A percentile compares a stretch with the other conserved stretches of the same genome.
phyloP scores from a whole-genome alignment of 2,797 vertebrate species.

The Sphaeramia orbicularis region DNA sequence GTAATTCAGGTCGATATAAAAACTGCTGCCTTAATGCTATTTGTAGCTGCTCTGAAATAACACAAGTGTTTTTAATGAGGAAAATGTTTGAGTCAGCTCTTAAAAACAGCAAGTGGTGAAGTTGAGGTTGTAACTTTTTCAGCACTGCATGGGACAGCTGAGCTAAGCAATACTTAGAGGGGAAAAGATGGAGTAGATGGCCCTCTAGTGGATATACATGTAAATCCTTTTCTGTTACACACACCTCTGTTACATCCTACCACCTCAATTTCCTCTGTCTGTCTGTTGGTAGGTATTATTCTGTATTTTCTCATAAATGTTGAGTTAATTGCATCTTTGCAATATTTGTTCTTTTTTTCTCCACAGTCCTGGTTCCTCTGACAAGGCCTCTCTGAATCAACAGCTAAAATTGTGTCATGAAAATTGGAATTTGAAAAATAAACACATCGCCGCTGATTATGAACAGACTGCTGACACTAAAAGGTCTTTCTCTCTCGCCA shows the following conservation, averaged over 20 bases:
- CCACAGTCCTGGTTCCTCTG: constrained; percentile 97
- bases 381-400: constrained; percentile 88
- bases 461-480: constrained; percentile 81
- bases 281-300: constrained; percentile 8
- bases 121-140: constrained; percentile 48
- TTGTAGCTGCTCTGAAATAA: constrained; percentile 40
- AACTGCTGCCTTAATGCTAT: constrained; percentile 21
- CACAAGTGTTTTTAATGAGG: constrained; percentile 48
- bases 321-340: neutral
- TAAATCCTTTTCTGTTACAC: neutral
- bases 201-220: constrained; percentile 67
- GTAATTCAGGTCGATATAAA: constrained; percentile 18
- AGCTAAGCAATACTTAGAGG: constrained; percentile 37
- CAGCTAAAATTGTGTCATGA: constrained; percentile 81
- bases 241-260: constrained; percentile 8
- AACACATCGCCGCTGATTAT: constrained; percentile 66
- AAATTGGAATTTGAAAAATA: constrained; percentile 78
- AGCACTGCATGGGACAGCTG: constrained; percentile 38
- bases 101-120: constrained; percentile 47
- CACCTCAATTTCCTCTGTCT: neutral
- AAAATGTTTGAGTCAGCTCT: constrained; percentile 44
- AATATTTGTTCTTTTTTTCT: constrained; percentile 33
- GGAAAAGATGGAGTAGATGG: constrained; percentile 40
- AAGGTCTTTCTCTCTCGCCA: constrained; percentile 74
- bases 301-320: neutral